phyloP scores from a whole-genome alignment of 2,113 vertebrate genomes.

The Chionomys nivalis region DNA sequence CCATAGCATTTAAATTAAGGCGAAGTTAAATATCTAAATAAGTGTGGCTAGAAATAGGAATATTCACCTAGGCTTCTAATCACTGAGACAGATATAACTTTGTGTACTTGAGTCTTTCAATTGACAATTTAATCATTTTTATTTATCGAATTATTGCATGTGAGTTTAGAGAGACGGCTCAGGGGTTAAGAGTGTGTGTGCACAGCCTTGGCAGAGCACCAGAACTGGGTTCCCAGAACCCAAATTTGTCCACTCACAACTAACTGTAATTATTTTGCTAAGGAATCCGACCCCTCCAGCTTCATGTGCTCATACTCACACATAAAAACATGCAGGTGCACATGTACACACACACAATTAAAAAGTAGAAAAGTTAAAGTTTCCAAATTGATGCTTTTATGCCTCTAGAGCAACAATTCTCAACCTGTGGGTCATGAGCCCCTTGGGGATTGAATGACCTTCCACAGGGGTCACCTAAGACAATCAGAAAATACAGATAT shows the following conservation, averaged over 20 bases:
- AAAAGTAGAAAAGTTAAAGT: too few species aligned
- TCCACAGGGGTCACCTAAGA: neutral
- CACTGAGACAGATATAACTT: neutral
- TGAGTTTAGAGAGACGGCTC: too few species aligned
- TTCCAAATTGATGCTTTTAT: too few species aligned
- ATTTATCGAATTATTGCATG: neutral
- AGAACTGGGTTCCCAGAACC: neutral
- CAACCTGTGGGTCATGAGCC: too few species aligned
- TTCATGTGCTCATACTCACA: too few species aligned
- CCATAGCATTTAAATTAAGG: neutral
- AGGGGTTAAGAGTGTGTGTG: neutral
- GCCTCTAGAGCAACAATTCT: too few species aligned
- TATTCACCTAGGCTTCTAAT: neutral
- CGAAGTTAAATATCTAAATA: neutral
- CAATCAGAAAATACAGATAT: neutral
- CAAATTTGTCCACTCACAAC: neutral
- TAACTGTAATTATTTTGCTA: neutral
- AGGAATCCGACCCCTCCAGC: neutral
- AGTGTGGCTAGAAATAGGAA: too few species aligned
- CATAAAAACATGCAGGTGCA: too few species aligned
- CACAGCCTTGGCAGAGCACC: neutral
- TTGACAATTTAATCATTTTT: neutral
- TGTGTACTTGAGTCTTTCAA: neutral
- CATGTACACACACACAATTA: too few species aligned
- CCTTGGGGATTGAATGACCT: neutral